Evolutionary conservation across 2,797 vertebrate genomes (phyloP), one percentile per base, ranked within the genome.

Genomic region (Pangasius krempfi): DNA sequence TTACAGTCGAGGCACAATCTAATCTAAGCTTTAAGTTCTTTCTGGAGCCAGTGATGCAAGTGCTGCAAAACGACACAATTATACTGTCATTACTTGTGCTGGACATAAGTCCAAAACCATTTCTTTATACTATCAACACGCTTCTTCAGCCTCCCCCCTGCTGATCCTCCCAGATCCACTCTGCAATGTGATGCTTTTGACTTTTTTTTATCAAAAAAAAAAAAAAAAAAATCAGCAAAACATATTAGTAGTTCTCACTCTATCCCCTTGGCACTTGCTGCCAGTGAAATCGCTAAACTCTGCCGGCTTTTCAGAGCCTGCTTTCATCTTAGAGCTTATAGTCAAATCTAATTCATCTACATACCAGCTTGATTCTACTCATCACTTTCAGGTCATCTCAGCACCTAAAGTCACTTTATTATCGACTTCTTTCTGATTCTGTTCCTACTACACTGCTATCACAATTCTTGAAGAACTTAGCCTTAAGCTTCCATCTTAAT

Each of bases 291-390:
- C 4, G 16, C 25, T n/a, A 64, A 83, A 83, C 7, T 9, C 40
- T 62, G 13, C 40, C 47, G 4, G 78, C 30, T 40, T 60, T 81
- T 79, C 50, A 54, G 4, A 79, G 52, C 9, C 78, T 37, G 52
- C 30, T 80, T 80, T n/a, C 87, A 92, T 94, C 91, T 90, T 60
- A 18, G 3, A 37, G 16, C 70, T 76, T 76, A 62, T 50, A 76
- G 73, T 47, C 18, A 66, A 86, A 86, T 79, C 9, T 30, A 64
- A 50, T 86, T 86, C 56, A 62, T 86, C 85, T 64, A 79, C 44
- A 62, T 79, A 76, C 12, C 60, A 66, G 30, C 47, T 52, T 54
- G n/a, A 86, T 79, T 14, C 44, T 33, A 44, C 40, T 33, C 9
- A 47, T 62, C 54, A 81, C 37, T 18, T 60, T 47, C 54, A 81